Percentiles rank a stretch among this genome's conserved stretches.
phyloP scores from a whole-genome alignment of 2,888 invertebrate genomes.

The Notodonta ziczac region DNA sequence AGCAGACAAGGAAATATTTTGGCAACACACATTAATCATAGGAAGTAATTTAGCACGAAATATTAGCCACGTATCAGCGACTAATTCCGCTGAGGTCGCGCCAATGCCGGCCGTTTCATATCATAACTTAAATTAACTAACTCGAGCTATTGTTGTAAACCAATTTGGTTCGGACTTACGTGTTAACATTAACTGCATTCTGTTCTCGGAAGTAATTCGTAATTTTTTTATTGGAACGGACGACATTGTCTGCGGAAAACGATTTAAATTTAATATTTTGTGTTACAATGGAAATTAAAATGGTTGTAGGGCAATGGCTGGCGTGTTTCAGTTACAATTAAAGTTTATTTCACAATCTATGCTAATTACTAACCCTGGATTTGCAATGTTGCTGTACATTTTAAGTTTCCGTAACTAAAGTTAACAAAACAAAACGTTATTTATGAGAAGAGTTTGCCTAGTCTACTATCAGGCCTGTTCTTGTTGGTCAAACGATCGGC shows the following conservation, averaged over 20 bases:
- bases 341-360: no score
- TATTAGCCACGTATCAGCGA: slow-evolving; percentile 73
- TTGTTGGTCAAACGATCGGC: neutral
- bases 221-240: slow-evolving; percentile 48
- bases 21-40: slow-evolving; percentile 52
- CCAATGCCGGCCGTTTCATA: slow-evolving; percentile 65
- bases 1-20: slow-evolving; percentile 4
- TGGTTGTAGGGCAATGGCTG: neutral
- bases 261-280: slow-evolving; percentile 22
- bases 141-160: slow-evolving; percentile 56
- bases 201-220: slow-evolving; percentile 71
- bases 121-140: slow-evolving; percentile 50
- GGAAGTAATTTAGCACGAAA: slow-evolving; percentile 75
- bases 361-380: no score
- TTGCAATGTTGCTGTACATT: no score
- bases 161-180: slow-evolving; percentile 58
- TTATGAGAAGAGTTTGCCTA: neutral
- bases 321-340: neutral
- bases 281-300: slow-evolving; percentile 14
- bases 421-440: no score
- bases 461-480: neutral
- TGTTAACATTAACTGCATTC: slow-evolving; percentile 58
- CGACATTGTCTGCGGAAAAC: slow-evolving; percentile 13
- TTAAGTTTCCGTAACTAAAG: no score
- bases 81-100: slow-evolving; percentile 67